phyloP scores from a whole-genome alignment of 2,113 vertebrate genomes.

The Gambusia holbrooki region DNA sequence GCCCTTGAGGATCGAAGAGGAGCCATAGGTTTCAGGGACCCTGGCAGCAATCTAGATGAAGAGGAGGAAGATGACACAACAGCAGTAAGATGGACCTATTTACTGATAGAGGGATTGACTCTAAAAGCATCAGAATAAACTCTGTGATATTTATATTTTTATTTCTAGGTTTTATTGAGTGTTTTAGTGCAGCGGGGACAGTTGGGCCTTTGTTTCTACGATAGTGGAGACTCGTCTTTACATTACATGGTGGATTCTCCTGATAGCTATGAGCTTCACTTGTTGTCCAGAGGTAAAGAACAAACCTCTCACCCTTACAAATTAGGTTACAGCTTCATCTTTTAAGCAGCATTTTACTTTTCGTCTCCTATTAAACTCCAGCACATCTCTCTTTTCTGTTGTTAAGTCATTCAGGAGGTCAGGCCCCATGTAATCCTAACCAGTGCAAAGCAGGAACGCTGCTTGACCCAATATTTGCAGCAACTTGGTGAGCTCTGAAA shows the following conservation, averaged over 20 bases:
- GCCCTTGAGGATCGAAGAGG: slow-evolving; percentile 10
- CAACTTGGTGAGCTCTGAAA: slow-evolving; percentile 75
- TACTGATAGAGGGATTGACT: too few species aligned
- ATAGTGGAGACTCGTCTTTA: slow-evolving; percentile 85
- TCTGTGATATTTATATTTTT: not conserved
- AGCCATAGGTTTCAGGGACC: not conserved
- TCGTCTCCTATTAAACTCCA: too few species aligned
- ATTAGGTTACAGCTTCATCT: not conserved
- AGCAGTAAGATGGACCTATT: slow-evolving; percentile 44
- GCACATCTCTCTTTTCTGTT: slow-evolving; percentile 1
- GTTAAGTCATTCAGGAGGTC: slow-evolving; percentile 85
- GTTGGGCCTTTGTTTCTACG: slow-evolving; percentile 89
- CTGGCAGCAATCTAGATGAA: slow-evolving; percentile 48
- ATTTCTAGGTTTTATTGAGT: slow-evolving; percentile 84
- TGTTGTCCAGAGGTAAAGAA: slow-evolving; percentile 85
- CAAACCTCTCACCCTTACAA: not conserved
- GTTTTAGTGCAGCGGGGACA: slow-evolving; percentile 84
- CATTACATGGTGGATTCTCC: slow-evolving; percentile 88
- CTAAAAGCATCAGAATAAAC: not conserved
- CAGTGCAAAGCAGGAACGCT: slow-evolving; percentile 92
- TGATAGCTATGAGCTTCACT: slow-evolving; percentile 84
- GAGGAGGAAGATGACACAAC: slow-evolving; percentile 67
- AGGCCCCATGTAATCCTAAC: slow-evolving; percentile 87
- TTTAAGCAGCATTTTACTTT: not conserved
- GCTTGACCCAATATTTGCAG: slow-evolving; percentile 84